Percentiles rank a stretch among this genome's conserved stretches.
These are phyloP conservation scores for Noctua fimbriata DNA, from an alignment of 2,888 invertebrate species.

Conservation along the genomic window DNA sequence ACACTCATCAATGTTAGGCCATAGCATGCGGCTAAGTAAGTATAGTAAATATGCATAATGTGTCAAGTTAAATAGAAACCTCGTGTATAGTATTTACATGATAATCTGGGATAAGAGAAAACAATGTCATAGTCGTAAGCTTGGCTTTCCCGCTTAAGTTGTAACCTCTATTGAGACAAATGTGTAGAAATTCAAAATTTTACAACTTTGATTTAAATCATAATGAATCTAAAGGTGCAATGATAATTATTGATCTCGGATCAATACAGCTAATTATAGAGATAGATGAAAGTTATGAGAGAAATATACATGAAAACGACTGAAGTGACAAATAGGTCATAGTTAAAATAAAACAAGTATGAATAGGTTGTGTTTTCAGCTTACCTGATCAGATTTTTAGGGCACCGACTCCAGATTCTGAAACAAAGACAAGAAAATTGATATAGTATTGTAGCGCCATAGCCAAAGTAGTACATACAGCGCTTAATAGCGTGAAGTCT, in stretches of 20 bases:
- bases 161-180: slow-evolving; percentile 2
- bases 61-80: slow-evolving; percentile 47
- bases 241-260: not conserved
- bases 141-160: slow-evolving; percentile 28
- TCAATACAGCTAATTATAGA: not conserved
- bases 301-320: not conserved
- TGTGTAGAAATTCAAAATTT: slow-evolving; percentile 6
- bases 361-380: not conserved
- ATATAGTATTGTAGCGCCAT: not conserved
- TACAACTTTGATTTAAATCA: not conserved
- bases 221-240: not conserved
- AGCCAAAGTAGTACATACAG: too few relatives aligned
- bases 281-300: not conserved
- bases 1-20: not conserved
- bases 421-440: slow-evolving; percentile 57
- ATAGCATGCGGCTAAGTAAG: slow-evolving; percentile 17
- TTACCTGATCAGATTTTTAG: slow-evolving; percentile 65
- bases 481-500: not conserved
- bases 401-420: slow-evolving; percentile 66
- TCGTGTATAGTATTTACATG: slow-evolving; percentile 49
- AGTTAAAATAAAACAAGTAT: not conserved
- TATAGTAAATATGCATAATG: slow-evolving; percentile 31
- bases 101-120: slow-evolving; percentile 51
- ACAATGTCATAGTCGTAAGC: slow-evolving; percentile 29
- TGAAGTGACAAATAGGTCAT: not conserved